Percentiles rank a stretch among this genome's conserved stretches.
Conservation (phyloP, 2,888 invertebrate genomes). For the Dynastes hyllus region DNA sequence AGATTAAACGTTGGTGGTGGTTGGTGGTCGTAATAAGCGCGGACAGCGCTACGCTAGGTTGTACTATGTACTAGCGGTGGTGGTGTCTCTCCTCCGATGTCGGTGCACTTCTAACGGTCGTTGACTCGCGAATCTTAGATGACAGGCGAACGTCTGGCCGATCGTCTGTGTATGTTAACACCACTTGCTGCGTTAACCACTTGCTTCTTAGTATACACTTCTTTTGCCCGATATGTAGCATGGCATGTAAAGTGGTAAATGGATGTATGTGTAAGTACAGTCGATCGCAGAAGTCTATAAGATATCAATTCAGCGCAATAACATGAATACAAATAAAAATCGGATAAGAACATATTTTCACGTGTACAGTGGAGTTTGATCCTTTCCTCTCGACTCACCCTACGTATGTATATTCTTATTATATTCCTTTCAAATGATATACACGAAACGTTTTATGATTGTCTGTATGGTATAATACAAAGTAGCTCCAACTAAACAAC, state of each 20-base stretch:
- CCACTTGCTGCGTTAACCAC: slow-evolving; percentile 61
- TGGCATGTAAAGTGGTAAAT: slow-evolving; percentile 29
- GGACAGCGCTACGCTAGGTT: too few relatives aligned
- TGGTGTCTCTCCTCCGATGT: slow-evolving; percentile 53
- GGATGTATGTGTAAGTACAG: slow-evolving; percentile 3
- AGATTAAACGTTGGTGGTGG: slow-evolving; percentile 57
- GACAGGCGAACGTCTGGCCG: slow-evolving; percentile 58
- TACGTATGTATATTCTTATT: too few relatives aligned
- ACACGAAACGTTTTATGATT: too few relatives aligned
- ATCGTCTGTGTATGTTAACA: slow-evolving; percentile 58
- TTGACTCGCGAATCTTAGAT: slow-evolving; percentile 54
- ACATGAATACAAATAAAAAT: too few relatives aligned
- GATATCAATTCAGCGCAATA: too few relatives aligned
- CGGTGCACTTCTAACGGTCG: slow-evolving; percentile 61
- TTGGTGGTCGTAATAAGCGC: too few relatives aligned
- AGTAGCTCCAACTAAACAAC: background rate
- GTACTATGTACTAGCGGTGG: background rate
- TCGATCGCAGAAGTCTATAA: background rate
- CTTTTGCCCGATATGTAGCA: background rate
- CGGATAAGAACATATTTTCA: too few relatives aligned
- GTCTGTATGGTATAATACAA: too few relatives aligned
- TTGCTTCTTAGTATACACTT: slow-evolving; percentile 54
- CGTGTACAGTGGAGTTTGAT: too few relatives aligned
- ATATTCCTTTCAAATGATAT: too few relatives aligned
- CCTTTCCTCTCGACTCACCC: too few relatives aligned